Evolutionary conservation across 1,140 invertebrate genomes (phyloP).

Genomic region (Palaemon carinicauda): DNA sequence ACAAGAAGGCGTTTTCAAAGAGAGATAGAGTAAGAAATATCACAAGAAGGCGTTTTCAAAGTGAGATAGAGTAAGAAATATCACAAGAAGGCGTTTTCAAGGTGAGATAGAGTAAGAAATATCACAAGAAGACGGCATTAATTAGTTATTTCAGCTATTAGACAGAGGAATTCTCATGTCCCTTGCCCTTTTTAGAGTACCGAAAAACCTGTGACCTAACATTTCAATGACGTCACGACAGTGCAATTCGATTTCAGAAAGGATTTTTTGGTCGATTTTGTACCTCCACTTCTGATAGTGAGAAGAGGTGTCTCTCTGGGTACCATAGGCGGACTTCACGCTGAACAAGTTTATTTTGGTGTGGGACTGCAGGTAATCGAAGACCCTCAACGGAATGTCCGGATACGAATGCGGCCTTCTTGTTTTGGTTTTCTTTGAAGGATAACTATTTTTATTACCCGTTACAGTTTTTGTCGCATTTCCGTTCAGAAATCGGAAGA

Average conservation of each 20-base stretch:
- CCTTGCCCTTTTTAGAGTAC: neutral
- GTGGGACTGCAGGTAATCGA: neutral
- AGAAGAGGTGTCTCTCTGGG: neutral
- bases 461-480: neutral
- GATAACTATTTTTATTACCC: neutral
- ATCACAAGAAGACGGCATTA: no score
- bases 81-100: no score
- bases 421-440: neutral
- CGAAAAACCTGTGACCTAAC: neutral
- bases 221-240: neutral
- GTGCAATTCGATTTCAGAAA: neutral
- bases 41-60: no score
- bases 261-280: neutral
- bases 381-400: neutral
- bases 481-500: neutral
- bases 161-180: neutral
- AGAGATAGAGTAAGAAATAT: no score
- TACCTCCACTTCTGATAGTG: slow-evolving; percentile 4
- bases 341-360: neutral
- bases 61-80: no score
- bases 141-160: no score
- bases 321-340: neutral
- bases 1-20: no score
- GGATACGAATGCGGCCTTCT: neutral
- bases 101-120: no score